phyloP scores from a whole-genome alignment of 1,140 invertebrate species.

The Magallana gigas region DNA sequence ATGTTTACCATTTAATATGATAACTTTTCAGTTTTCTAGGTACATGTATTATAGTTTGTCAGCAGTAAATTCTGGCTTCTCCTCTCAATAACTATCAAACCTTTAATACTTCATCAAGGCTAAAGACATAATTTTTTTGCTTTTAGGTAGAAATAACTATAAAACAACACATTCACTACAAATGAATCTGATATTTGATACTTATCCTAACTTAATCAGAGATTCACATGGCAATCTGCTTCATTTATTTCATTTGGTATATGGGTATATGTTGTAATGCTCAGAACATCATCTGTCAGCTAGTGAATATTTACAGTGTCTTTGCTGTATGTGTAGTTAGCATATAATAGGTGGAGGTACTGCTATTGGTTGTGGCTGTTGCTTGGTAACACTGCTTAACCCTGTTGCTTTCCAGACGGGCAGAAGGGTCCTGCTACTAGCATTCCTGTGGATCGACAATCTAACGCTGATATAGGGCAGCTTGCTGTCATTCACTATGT shows the following conservation, averaged over 20 bases:
- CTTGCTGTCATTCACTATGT: conserved; percentile 70
- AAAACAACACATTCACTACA: neutral
- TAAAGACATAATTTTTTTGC: neutral
- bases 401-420: conserved; percentile 54
- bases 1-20: too few relatives aligned
- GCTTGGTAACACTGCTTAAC: conserved; percentile 39
- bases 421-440: conserved; percentile 55
- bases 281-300: neutral
- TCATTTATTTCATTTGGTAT: too few relatives aligned
- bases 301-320: neutral
- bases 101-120: neutral
- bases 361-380: conserved; percentile 15
- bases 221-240: neutral
- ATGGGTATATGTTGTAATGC: neutral
- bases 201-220: neutral
- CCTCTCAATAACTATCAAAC: neutral
- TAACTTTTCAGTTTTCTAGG: too few relatives aligned
- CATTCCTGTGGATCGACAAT: conserved; percentile 67
- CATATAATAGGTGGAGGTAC: neutral
- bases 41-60: too few relatives aligned
- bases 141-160: neutral
- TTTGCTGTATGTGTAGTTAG: neutral
- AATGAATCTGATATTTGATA: neutral
- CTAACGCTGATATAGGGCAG: conserved; percentile 67
- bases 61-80: neutral